Conservation (phyloP, 2,888 invertebrate species). For the Bedellia somnulentella region DNA sequence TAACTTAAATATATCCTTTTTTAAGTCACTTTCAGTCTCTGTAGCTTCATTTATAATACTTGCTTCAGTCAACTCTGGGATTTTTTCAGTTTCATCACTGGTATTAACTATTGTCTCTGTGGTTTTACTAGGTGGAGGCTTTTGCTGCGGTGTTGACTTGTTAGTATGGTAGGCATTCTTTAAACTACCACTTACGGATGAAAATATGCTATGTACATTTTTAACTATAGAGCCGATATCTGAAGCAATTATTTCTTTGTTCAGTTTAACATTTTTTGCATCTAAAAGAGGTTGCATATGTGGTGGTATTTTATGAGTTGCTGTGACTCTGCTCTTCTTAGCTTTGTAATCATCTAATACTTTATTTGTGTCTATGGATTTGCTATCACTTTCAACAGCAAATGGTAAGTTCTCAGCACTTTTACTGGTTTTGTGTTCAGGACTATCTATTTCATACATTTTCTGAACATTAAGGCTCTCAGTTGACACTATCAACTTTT, state of each 20-base stretch:
- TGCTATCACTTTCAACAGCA: constrained; percentile 13
- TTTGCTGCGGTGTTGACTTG: background rate
- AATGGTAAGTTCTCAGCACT: constrained; percentile 38
- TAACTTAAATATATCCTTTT: constrained; percentile 24
- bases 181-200: constrained; percentile 44
- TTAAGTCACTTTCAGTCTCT: constrained; percentile 12
- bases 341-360: constrained; percentile 30
- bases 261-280: background rate
- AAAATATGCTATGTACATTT: constrained; percentile 53
- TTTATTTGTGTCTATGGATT: constrained; percentile 27
- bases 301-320: constrained; percentile 29
- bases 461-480: constrained; percentile 33
- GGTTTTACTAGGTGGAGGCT: too few species aligned
- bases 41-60: background rate
- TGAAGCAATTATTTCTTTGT: constrained; percentile 41
- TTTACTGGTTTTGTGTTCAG: constrained; percentile 19
- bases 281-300: constrained; percentile 16
- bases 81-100: constrained; percentile 6
- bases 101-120: constrained; percentile 22
- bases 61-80: background rate
- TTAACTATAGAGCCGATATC: constrained; percentile 48
- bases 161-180: constrained; percentile 36
- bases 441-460: constrained; percentile 13
- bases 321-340: constrained; percentile 31
- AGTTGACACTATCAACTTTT: too few species aligned